Percentiles rank a stretch among this genome's conserved stretches.
Evolutionary conservation across 2,113 vertebrate genomes (phyloP).

Genomic region (Hoplias malabaricus): DNA sequence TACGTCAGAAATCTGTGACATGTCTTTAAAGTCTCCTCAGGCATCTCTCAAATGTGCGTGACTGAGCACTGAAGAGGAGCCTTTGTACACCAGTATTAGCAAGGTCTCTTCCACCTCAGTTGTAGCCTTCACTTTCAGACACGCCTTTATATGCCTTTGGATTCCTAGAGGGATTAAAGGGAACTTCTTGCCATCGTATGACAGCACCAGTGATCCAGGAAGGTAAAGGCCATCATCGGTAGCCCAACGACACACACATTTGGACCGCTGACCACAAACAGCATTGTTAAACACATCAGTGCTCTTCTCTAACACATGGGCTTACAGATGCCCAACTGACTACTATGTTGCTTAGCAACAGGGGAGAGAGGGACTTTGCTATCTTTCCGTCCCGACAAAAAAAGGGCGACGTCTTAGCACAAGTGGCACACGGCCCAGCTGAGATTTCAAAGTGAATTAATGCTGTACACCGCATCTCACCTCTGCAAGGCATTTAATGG

Average conservation of each 20-base stretch:
- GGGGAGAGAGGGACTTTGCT: not conserved
- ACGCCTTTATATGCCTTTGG: not conserved
- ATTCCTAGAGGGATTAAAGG: not conserved
- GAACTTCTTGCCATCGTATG: not conserved
- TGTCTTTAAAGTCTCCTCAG: not conserved
- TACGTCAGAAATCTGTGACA: not conserved
- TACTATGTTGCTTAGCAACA: conserved; percentile 37
- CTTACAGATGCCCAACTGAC: conserved; percentile 12
- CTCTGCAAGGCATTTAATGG: not conserved
- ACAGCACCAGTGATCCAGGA: not conserved
- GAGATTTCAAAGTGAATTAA: not conserved
- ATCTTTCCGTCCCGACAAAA: not conserved
- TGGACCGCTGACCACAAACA: not conserved
- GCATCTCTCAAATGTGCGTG: not conserved
- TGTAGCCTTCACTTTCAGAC: not conserved
- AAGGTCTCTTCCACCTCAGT: not conserved
- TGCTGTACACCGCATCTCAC: not conserved
- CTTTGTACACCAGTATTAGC: not conserved
- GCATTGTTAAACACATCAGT: not conserved
- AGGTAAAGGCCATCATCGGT: not conserved
- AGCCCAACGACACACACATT: no score
- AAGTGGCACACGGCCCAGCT: not conserved
- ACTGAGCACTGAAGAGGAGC: not conserved
- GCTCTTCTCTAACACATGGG: not conserved
- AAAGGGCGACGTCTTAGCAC: not conserved